Evolutionary conservation across 2,888 invertebrate species (phyloP), one percentile per base, ranked within the genome.

Genomic region (Agrenia bidenticulata): DNA sequence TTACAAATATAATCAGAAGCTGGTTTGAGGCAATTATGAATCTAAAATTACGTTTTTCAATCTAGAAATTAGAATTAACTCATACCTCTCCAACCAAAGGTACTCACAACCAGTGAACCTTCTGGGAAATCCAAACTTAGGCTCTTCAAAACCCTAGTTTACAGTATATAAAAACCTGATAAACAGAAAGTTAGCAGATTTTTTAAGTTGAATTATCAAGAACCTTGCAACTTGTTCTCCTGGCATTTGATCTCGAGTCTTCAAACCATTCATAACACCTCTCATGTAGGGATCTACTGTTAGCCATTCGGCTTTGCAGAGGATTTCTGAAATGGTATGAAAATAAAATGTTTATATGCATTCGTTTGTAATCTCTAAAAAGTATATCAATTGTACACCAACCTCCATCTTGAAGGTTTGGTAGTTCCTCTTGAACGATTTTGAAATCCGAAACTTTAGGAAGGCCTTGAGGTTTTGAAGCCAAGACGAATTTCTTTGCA

Each of bases 261-360:
- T 83, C 17, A 78, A 69, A 19, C 61, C 27, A 21, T 62, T 60
- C 1, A 63, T 23, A 2, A 61, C 63, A 19, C 62, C 62, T 55
- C 75, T 58, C 86, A 88, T 87, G 69, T 88, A 89, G 0, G 89
- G 89, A 79, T 89, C 89, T n/a, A 89, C 87, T 71, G 88, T 88
- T 0, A 88, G 77, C 78, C 84, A 89, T 76, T 86, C 83, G 1
- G 89, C 89, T 81, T 88, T 84, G 1, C 85, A 81, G 56, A 89
- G 79, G 73, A 87, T 77, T 63, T 80, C 80, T 57, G 19, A 23
- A 51, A 51, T 9, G 5, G 15, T 39, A 53, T 5, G 15, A n/a
- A 2, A 37, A n/a, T 55, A 4, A 7, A 32, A 32, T 51, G 7
- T 17, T 51, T 15, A 51, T 7, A 21, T 4, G 15, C 5, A 19